Evolutionary conservation across 2,888 invertebrate species (phyloP).

Genomic region (Melinopterus prodromus): DNA sequence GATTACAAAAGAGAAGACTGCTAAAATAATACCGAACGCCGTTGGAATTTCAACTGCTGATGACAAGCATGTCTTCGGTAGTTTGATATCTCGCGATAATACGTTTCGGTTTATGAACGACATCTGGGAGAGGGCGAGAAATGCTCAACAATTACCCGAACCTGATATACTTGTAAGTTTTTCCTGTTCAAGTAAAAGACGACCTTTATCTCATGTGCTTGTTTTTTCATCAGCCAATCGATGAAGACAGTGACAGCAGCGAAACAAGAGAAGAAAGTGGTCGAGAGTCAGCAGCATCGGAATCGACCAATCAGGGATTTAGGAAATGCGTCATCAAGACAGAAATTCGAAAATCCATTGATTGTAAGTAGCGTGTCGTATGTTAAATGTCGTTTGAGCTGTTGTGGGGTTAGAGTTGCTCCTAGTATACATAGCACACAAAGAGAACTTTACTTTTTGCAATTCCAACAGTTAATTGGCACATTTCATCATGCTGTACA

Average conservation of each 20-base stretch:
- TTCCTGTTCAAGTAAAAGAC: background rate
- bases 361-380: slow-evolving; percentile 26
- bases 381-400: background rate
- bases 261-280: slow-evolving; percentile 49
- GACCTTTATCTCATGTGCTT: background rate
- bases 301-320: slow-evolving; percentile 37
- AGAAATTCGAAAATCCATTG: slow-evolving; percentile 29
- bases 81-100: slow-evolving; percentile 86
- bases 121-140: slow-evolving; percentile 78
- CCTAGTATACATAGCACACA: too few species aligned
- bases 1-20: slow-evolving; percentile 93
- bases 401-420: background rate
- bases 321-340: slow-evolving; percentile 38
- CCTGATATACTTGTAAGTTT: slow-evolving; percentile 33
- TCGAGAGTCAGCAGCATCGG: slow-evolving; percentile 43
- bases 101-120: slow-evolving; percentile 88
- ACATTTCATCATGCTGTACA: too few species aligned
- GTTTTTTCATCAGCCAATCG: slow-evolving; percentile 20
- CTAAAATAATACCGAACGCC: slow-evolving; percentile 93
- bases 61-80: slow-evolving; percentile 89
- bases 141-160: slow-evolving; percentile 38
- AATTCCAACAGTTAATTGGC: too few species aligned
- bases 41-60: slow-evolving; percentile 83
- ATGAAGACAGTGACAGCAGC: slow-evolving; percentile 46
- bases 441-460: too few species aligned